A percentile compares a stretch with the other conserved stretches of the same genome.
These are phyloP conservation scores for Mesoligia furuncula DNA, from an alignment of 2,888 invertebrate species.

Conservation along the genomic window DNA sequence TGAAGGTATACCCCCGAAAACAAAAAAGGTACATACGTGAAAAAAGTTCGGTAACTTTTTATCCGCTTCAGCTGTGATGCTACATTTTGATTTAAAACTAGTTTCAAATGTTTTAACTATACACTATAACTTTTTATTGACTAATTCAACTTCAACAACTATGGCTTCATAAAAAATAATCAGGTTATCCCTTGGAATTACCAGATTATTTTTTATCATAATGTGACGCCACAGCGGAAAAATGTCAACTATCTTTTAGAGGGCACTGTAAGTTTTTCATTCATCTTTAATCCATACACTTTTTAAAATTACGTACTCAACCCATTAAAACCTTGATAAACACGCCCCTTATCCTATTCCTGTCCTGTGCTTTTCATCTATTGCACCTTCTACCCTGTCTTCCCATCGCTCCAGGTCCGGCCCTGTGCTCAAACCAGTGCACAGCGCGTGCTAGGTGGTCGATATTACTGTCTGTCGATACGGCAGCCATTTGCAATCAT, in stretches of 20 bases:
- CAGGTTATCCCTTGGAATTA: background rate
- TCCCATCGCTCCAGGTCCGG: background rate
- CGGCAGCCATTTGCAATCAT: slow-evolving; percentile 51
- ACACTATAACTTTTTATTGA: no score
- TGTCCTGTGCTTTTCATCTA: background rate
- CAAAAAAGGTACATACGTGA: no score
- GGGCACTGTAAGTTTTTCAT: background rate
- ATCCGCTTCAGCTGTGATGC: no score
- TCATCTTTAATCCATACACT: background rate
- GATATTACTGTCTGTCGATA: slow-evolving; percentile 27
- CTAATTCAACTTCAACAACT: no score
- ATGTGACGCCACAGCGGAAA: background rate
- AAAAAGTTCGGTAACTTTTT: no score
- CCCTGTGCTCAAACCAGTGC: slow-evolving; percentile 14
- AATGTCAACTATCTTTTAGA: background rate
- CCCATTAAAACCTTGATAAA: background rate
- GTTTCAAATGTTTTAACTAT: no score
- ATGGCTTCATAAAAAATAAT: background rate
- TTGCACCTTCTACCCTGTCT: background rate
- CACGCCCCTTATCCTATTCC: background rate
- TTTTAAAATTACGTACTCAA: background rate
- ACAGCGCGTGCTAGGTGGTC: slow-evolving; percentile 27
- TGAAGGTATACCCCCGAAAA: no score
- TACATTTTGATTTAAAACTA: no score
- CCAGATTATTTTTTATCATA: background rate